A percentile compares a stretch with the other conserved stretches of the same genome.
These are phyloP conservation scores for Holacanthella duospinosa DNA, from an alignment of 2,888 invertebrate species.

Conservation along the genomic window DNA sequence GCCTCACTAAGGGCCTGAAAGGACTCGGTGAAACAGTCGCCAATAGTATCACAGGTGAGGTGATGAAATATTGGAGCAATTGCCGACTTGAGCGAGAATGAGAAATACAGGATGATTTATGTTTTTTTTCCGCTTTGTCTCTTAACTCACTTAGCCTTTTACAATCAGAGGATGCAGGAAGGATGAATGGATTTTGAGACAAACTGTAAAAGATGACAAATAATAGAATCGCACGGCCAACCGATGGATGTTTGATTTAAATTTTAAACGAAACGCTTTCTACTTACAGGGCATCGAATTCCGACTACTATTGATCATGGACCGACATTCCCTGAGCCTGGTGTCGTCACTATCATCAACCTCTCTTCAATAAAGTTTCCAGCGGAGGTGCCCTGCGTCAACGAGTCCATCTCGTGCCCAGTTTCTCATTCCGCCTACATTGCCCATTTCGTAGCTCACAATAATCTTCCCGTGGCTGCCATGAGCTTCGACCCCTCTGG, in stretches of 20 bases:
- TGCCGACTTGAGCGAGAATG: too few species aligned
- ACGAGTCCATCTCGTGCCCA: conserved; percentile 26
- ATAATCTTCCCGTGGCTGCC: conserved; percentile 71
- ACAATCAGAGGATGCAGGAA: too few species aligned
- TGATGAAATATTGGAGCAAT: too few species aligned
- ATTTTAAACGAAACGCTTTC: too few species aligned
- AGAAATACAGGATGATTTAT: too few species aligned
- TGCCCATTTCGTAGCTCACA: conserved; percentile 77
- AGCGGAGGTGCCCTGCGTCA: conserved; percentile 31
- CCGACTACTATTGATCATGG: conserved; percentile 43
- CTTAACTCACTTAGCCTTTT: too few species aligned
- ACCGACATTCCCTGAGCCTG: conserved; percentile 54
- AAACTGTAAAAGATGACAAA: too few species aligned
- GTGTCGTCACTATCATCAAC: conserved; percentile 79
- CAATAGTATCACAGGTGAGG: conserved; percentile 62
- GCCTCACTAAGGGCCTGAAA: conserved; percentile 76
- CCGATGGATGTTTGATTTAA: too few species aligned
- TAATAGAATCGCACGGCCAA: too few species aligned
- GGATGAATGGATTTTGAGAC: too few species aligned
- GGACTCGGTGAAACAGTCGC: conserved; percentile 86
- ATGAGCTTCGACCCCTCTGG: conserved; percentile 86
- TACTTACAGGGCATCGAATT: conserved; percentile 49
- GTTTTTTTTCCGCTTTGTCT: too few species aligned
- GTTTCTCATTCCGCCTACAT: conserved; percentile 44
- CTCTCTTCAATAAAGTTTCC: conserved; percentile 34